A percentile compares a stretch with the other conserved stretches of the same genome.
Evolutionary conservation across 2,797 vertebrate genomes (phyloP).

Genomic region (Sebastes minor): DNA sequence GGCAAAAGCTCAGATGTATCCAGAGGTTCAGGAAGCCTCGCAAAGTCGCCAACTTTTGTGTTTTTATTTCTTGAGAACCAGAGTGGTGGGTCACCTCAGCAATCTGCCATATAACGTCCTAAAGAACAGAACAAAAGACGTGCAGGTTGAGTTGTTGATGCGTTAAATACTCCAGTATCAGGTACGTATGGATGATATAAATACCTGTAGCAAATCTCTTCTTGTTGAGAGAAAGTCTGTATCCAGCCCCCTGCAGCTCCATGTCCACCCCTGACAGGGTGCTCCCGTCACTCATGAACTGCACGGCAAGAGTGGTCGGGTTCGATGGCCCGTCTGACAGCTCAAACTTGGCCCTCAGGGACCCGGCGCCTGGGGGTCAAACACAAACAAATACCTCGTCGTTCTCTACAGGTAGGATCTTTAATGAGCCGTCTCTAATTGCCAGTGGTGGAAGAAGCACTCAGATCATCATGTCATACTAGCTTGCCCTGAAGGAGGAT

Average conservation of each 20-base stretch:
- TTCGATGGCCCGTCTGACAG: constrained; percentile 92
- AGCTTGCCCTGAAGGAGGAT: no score
- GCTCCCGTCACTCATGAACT: constrained; percentile 93
- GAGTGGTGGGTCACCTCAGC: constrained; percentile 81
- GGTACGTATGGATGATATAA: not conserved
- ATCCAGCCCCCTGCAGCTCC: constrained; percentile 91
- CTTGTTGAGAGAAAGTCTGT: constrained; percentile 94
- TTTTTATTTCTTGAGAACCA: constrained; percentile 51
- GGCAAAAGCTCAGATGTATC: constrained; percentile 73
- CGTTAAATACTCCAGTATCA: not conserved
- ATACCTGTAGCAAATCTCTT: constrained; percentile 97
- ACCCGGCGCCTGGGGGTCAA: constrained; percentile 87
- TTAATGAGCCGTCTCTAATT: not conserved
- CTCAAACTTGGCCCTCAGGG: constrained; percentile 96
- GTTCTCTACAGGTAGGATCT: not conserved
- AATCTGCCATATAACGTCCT: constrained; percentile 99
- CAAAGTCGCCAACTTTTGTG: constrained; percentile 32
- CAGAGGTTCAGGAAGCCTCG: constrained; percentile 50
- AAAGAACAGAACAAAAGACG: constrained; percentile 60
- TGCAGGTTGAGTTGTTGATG: not conserved
- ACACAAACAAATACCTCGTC: constrained; percentile 23
- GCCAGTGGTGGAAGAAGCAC: no score
- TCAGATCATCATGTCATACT: no score
- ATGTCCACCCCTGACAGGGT: constrained; percentile 93
- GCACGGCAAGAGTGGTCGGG: constrained; percentile 93